phyloP scores from a whole-genome alignment of 2,113 vertebrate species.

The Todiramphus chloris region DNA sequence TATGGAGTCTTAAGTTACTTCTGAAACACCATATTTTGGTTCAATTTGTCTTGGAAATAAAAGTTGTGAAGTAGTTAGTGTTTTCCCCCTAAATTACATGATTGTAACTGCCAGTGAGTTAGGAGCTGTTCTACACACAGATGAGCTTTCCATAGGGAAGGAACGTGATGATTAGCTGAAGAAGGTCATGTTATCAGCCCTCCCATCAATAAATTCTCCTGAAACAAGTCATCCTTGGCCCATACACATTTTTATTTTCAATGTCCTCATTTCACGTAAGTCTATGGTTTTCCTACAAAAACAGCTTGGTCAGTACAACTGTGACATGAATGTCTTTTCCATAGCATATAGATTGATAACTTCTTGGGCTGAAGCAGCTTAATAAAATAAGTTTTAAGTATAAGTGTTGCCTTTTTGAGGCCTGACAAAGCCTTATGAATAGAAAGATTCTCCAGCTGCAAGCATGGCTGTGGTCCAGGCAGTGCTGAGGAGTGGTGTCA shows the following conservation, averaged over 20 bases:
- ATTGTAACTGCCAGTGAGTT: background rate
- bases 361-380: background rate
- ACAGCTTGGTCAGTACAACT: background rate
- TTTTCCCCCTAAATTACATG: background rate
- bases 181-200: background rate
- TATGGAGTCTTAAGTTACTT: background rate
- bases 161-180: background rate
- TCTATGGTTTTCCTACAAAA: background rate
- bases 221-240: background rate
- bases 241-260: background rate
- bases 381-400: background rate
- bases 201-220: background rate
- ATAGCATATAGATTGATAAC: background rate
- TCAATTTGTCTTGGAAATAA: background rate
- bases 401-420: background rate
- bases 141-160: background rate
- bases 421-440: background rate
- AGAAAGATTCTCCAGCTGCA: background rate
- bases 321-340: background rate
- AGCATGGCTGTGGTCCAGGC: background rate
- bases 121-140: background rate
- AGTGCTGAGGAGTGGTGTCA: background rate
- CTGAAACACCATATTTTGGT: background rate
- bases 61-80: background rate
- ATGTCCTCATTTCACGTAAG: background rate